Conservation (phyloP, 92 coral and sea anemone genomes). For the Scolanthus callimorphus region DNA sequence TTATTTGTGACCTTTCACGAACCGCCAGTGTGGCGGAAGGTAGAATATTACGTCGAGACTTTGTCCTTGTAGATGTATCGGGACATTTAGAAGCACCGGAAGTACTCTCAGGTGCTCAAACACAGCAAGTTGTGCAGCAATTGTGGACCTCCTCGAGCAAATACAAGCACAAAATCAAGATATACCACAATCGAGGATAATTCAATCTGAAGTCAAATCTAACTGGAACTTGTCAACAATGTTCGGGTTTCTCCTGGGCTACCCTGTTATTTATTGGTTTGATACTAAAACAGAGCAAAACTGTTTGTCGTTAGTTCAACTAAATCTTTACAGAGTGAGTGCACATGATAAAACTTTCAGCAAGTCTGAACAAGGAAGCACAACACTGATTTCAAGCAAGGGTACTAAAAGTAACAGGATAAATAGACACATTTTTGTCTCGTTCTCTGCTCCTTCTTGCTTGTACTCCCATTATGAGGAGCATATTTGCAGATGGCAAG, state of each 20-base stretch:
- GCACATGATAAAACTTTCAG: neutral
- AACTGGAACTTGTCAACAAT: constrained; percentile 38
- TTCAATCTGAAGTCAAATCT: neutral
- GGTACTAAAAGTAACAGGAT: too few relatives aligned
- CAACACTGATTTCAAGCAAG: too few relatives aligned
- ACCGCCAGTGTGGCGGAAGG: constrained; percentile 10
- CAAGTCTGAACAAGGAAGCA: neutral
- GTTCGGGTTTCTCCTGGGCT: constrained; percentile 65
- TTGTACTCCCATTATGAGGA: too few relatives aligned
- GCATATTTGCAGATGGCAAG: too few relatives aligned
- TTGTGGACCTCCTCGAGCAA: constrained; percentile 8
- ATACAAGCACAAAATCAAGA: neutral
- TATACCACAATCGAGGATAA: neutral
- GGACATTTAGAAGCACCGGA: constrained; percentile 34
- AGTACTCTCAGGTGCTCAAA: constrained; percentile 1
- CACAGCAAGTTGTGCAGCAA: neutral
- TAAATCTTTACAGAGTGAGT: constrained; percentile 25
- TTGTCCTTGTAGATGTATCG: constrained; percentile 36
- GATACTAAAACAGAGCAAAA: constrained; percentile 20
- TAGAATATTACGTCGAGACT: constrained; percentile 1
- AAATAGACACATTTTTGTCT: too few relatives aligned
- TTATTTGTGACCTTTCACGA: constrained; percentile 18
- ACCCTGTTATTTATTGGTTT: constrained; percentile 82
- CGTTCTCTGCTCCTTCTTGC: too few relatives aligned
- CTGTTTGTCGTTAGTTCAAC: constrained; percentile 35